phyloP scores from a whole-genome alignment of 2,113 vertebrate genomes.

The Colistium nudipinnis region DNA sequence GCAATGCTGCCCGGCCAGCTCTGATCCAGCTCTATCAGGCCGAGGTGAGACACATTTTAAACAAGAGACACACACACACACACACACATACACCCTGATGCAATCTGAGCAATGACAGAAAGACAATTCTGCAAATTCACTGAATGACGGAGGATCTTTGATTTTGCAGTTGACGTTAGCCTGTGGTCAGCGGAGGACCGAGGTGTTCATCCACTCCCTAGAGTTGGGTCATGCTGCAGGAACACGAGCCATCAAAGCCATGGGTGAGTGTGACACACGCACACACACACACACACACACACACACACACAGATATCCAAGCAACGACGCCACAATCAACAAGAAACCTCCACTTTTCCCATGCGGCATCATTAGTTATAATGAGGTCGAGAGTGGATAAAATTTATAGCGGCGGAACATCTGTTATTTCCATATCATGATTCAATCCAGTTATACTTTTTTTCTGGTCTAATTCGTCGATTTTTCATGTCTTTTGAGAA shows the following conservation, averaged over 20 bases:
- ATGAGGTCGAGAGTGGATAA: slow-evolving; percentile 17
- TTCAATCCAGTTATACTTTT: slow-evolving; percentile 56
- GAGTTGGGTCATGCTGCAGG: slow-evolving; percentile 94
- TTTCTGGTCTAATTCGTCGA: slow-evolving; percentile 46
- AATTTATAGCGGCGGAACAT: slow-evolving; percentile 39
- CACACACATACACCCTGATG: background rate
- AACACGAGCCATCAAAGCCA: slow-evolving; percentile 92
- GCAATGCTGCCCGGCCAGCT: slow-evolving; percentile 85
- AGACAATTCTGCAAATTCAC: background rate
- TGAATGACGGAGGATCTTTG: background rate
- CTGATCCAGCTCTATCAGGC: slow-evolving; percentile 95
- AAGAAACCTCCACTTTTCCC: slow-evolving; percentile 23
- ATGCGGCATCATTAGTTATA: slow-evolving; percentile 33
- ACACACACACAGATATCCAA: background rate
- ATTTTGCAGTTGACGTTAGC: slow-evolving; percentile 88
- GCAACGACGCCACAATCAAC: slow-evolving; percentile 17
- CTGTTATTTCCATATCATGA: slow-evolving; percentile 37
- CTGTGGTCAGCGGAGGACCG: slow-evolving; percentile 87
- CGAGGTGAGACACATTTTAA: slow-evolving; percentile 81
- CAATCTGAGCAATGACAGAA: background rate
- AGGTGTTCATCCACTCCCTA: slow-evolving; percentile 95
- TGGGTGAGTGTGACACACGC: slow-evolving; percentile 80
- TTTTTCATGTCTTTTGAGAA: slow-evolving; percentile 48
- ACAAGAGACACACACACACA: slow-evolving; percentile 2
- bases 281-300: background rate